These are phyloP conservation scores for Bombus affinis DNA, from an alignment of 1,140 invertebrate genomes.

Conservation along the genomic window DNA sequence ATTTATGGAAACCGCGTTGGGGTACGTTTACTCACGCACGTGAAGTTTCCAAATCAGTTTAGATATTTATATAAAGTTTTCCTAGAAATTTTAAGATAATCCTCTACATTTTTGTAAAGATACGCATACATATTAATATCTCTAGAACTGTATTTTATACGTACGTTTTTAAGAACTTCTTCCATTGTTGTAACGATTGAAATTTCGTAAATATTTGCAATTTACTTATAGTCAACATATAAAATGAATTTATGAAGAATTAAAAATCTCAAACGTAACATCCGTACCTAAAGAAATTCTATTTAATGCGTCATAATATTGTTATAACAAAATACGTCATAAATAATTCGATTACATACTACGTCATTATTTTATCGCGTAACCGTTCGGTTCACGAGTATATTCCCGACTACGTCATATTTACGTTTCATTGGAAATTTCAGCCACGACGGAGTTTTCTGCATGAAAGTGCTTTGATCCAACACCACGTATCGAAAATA, in stretches of 20 bases:
- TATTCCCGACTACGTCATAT: background rate
- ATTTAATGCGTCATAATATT: background rate
- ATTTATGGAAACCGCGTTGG: background rate
- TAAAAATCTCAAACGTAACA: background rate
- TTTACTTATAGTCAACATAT: background rate
- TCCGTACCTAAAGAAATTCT: background rate
- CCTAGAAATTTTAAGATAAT: no score
- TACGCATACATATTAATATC: background rate
- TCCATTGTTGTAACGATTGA: background rate
- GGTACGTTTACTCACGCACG: background rate
- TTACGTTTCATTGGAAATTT: constrained; percentile 36
- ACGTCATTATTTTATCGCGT: background rate
- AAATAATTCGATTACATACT: background rate
- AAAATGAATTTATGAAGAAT: background rate
- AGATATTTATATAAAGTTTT: no score
- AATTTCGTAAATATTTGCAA: background rate
- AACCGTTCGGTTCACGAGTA: background rate
- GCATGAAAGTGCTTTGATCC: background rate
- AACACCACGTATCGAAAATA: background rate
- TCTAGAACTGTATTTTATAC: background rate
- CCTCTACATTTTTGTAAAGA: no score
- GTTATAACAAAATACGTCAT: background rate
- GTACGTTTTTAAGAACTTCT: no score
- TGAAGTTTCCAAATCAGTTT: background rate
- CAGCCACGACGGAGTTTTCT: background rate